Conservation (phyloP, 2,888 invertebrate species). For the Leptarthrus brevirostris region DNA sequence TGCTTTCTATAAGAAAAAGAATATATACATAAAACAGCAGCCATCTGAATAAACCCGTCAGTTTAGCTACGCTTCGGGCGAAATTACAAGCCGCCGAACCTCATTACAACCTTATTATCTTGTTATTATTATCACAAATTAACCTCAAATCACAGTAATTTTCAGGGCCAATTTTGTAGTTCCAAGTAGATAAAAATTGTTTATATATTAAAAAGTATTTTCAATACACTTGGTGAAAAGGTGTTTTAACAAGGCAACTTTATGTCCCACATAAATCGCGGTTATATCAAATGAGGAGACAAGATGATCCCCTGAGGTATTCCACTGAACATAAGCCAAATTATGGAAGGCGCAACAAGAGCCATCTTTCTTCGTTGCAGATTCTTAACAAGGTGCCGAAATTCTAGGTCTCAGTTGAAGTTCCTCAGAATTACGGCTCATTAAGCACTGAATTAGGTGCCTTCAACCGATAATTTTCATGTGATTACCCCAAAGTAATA, state of each 20-base stretch:
- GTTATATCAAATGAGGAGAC: slow-evolving; percentile 10
- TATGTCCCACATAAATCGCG: slow-evolving; percentile 2
- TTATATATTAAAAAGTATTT: neutral
- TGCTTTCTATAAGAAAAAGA: too few species aligned
- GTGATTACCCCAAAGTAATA: slow-evolving; percentile 47
- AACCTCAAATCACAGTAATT: slow-evolving; percentile 42
- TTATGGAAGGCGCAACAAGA: slow-evolving; percentile 1
- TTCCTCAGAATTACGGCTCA: slow-evolving; percentile 47
- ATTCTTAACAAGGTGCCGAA: slow-evolving; percentile 49
- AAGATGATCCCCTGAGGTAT: neutral
- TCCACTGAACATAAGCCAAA: neutral
- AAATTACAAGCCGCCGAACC: slow-evolving; percentile 33
- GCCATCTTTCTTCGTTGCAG: neutral
- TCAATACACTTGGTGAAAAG: slow-evolving; percentile 1
- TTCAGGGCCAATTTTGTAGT: slow-evolving; percentile 7
- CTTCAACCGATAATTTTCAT: slow-evolving; percentile 47
- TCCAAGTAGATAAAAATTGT: slow-evolving; percentile 3
- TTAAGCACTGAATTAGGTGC: slow-evolving; percentile 48
- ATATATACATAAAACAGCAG: neutral
- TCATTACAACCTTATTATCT: slow-evolving; percentile 45
- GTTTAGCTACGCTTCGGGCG: neutral
- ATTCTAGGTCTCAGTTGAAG: slow-evolving; percentile 44
- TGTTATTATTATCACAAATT: slow-evolving; percentile 31
- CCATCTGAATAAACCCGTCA: neutral
- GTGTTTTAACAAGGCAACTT: slow-evolving; percentile 24